A percentile compares a stretch with the other conserved stretches of the same genome.
These are phyloP conservation scores for Eupithecia dodoneata DNA, from an alignment of 2,888 invertebrate species.

Conservation along the genomic window DNA sequence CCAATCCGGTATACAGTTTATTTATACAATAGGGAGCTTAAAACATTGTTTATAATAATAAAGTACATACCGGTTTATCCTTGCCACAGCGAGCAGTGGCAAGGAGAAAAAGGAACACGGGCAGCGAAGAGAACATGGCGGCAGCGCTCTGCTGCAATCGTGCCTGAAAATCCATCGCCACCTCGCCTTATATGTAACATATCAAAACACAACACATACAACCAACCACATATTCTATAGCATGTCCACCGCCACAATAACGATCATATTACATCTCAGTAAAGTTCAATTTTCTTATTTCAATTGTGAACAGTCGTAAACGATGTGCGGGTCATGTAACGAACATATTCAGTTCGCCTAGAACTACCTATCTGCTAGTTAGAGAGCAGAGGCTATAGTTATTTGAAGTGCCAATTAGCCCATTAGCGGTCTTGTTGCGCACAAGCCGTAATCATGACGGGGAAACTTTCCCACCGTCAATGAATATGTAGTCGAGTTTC, in stretches of 20 bases:
- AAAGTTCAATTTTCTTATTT: slow-evolving; percentile 4
- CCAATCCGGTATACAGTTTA: not conserved
- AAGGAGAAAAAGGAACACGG: slow-evolving; percentile 58
- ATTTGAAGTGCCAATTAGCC: slow-evolving; percentile 64
- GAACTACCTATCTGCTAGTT: slow-evolving; percentile 34
- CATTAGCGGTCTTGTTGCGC: slow-evolving; percentile 58
- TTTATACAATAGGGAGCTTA: not conserved
- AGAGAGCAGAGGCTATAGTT: slow-evolving; percentile 48
- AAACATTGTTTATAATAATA: not conserved
- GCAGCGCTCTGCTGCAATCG: slow-evolving; percentile 59
- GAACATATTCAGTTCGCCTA: slow-evolving; percentile 41
- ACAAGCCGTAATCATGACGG: slow-evolving; percentile 69
- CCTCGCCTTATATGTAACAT: slow-evolving; percentile 25
- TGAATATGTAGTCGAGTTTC: slow-evolving; percentile 53
- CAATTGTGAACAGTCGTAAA: not conserved
- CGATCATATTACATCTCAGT: not conserved
- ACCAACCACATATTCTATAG: not conserved
- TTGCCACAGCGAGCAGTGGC: slow-evolving; percentile 59
- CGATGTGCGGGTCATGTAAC: slow-evolving; percentile 30
- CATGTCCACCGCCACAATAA: not conserved
- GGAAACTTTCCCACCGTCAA: slow-evolving; percentile 61
- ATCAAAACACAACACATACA: not conserved
- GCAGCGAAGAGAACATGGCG: slow-evolving; percentile 69
- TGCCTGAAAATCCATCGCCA: slow-evolving; percentile 39
- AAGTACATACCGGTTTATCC: slow-evolving; percentile 67